A percentile compares a stretch with the other conserved stretches of the same genome.
These are phyloP conservation scores for Galleria mellonella DNA, from an alignment of 1,140 invertebrate species.

Conservation along the genomic window DNA sequence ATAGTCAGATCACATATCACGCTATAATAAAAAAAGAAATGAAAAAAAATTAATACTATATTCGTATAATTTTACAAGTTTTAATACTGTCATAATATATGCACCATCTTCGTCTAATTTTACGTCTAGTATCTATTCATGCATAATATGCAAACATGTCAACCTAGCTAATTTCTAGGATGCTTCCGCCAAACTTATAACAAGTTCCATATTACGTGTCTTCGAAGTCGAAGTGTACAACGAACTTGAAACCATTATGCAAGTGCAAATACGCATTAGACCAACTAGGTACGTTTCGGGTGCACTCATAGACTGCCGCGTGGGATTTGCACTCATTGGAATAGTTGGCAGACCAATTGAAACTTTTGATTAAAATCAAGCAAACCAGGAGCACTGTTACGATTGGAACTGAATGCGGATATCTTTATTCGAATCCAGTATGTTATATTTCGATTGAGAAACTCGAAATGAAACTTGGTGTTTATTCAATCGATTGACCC, in stretches of 20 bases:
- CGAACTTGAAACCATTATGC: slow-evolving; percentile 48
- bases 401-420: slow-evolving; percentile 50
- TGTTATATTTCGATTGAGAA: slow-evolving; percentile 50
- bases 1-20: no score
- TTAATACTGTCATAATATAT: no score
- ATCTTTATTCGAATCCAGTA: slow-evolving; percentile 64
- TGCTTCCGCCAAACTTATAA: slow-evolving; percentile 35
- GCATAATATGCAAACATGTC: slow-evolving; percentile 11
- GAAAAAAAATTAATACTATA: no score
- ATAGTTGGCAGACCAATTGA: slow-evolving; percentile 59
- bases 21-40: no score
- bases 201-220: slow-evolving; percentile 30
- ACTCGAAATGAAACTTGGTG: slow-evolving; percentile 34
- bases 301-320: slow-evolving; percentile 38
- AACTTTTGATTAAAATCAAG: slow-evolving; percentile 74
- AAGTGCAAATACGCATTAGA: slow-evolving; percentile 56
- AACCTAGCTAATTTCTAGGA: neutral
- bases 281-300: slow-evolving; percentile 40
- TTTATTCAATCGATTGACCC: slow-evolving; percentile 48
- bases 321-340: slow-evolving; percentile 45
- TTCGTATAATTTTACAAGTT: no score
- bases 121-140: neutral
- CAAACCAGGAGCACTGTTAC: slow-evolving; percentile 47
- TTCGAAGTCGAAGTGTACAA: neutral
- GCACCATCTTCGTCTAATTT: no score